Evolutionary conservation across 2,797 vertebrate species (phyloP), one percentile per base, ranked within the genome.

Genomic region (Myotis pilosus): DNA sequence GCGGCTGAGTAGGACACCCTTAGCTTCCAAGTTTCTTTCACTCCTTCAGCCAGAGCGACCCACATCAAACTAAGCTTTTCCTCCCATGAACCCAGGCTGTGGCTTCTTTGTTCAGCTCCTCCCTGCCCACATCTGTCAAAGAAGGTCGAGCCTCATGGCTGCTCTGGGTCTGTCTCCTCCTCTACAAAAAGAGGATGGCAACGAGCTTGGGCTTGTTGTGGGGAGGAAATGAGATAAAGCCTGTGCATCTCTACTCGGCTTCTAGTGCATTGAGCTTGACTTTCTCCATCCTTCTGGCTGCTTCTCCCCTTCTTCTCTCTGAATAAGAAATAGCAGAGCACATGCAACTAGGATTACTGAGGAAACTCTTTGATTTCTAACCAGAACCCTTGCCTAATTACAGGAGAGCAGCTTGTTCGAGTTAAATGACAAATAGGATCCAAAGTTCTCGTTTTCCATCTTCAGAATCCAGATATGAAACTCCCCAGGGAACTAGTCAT

Each of bases 171-270:
- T 47, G 13, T 80, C 66, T 68, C 60, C 41, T 89, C 10, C 6
- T 53, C 25, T 60, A 41, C 20, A 57, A 36, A 53, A 94, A 76
- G 28, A 10, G n/a, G 23, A 10, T 7, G 55, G 49, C n/a, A 28
- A 0, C 22, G 64, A 0, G 0, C 30, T 66, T 9, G 20, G 38
- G n/a, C 30, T 85, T 10, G 16, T 15, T 8, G 19, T 36, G 25
- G 60, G n/a, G n/a, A 16, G 13, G 47, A 85, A 57, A 38, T 4
- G 79, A 84, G 53, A 51, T 25, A 20, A 10, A 1, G 23, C n/a
- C 0, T 2, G 0, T 0, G 55, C 30, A 51, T 30, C 17, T 66
- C 33, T 20, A 0, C 4, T 0, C 0, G 16, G 47, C 51, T 49
- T 22, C 69, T 17, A 16, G 60, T 0, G 0, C n/a, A 3, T 2